Conservation (phyloP, 2,888 invertebrate genomes). For the Halocaridina rubra region DNA sequence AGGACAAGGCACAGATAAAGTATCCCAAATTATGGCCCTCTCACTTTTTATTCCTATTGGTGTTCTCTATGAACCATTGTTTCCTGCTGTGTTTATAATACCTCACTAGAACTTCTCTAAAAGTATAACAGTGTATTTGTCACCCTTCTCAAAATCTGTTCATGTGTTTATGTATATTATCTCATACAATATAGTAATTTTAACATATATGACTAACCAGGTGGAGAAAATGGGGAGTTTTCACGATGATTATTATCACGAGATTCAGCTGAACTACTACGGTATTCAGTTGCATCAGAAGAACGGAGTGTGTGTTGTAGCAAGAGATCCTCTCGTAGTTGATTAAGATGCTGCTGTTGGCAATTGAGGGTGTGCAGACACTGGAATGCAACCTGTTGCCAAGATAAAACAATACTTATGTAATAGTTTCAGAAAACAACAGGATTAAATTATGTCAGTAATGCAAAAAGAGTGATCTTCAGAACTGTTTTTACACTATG, state of each 20-base stretch:
- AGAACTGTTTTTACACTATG: too few relatives aligned
- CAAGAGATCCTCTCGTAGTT: constrained; percentile 65
- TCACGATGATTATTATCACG: constrained; percentile 64
- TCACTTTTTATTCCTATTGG: too few relatives aligned
- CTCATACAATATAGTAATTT: background rate
- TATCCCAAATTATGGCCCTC: too few relatives aligned
- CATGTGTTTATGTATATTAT: background rate
- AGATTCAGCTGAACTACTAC: constrained; percentile 51
- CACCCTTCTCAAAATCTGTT: background rate
- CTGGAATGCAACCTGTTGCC: constrained; percentile 70
- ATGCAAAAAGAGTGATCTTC: too few relatives aligned
- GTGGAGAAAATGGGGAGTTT: constrained; percentile 67
- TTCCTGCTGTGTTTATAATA: too few relatives aligned
- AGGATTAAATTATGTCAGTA: too few relatives aligned
- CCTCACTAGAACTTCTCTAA: too few relatives aligned
- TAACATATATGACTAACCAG: constrained; percentile 14
- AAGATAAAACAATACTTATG: background rate
- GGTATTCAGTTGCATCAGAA: constrained; percentile 20
- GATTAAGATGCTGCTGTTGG: constrained; percentile 66
- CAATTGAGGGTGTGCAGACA: constrained; percentile 73
- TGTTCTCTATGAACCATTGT: too few relatives aligned
- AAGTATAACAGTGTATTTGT: background rate
- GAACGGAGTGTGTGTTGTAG: constrained; percentile 64
- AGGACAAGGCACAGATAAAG: too few relatives aligned
- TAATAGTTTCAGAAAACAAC: too few relatives aligned